Evolutionary conservation across 2,888 invertebrate species (phyloP), one percentile per base, ranked within the genome.

Genomic region (Melikaiella ostensackeni): DNA sequence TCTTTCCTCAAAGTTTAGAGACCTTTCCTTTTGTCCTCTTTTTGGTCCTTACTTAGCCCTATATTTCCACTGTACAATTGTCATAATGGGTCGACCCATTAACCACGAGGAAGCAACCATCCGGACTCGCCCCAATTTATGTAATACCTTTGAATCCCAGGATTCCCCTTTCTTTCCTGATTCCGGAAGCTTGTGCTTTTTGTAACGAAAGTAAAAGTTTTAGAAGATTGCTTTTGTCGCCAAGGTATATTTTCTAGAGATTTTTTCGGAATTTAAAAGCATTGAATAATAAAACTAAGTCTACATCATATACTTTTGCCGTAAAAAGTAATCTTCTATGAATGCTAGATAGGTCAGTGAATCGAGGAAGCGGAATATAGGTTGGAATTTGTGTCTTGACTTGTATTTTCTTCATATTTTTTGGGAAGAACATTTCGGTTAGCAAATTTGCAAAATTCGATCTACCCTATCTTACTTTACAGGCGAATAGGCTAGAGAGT

Each of bases 41-140:
- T 75, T 57, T 73, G 42, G 38, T 77, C 78, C 81, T 85, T 79
- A 80, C 79, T 82, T 77, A 81, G 77, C 80, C 84, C 80, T 82
- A 83, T 84, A 83, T 84, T 83, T 86, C 83, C 79, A 78, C 74
- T 46, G 77, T 81, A 82, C 83, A 86, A 86, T 87, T 85, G 85
- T 87, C 84, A 88, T 87, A 88, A 88, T 87, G 86, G 82, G 81
- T 82, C 78, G 80, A 79, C 59, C 82, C 83, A 84, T 86, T 86
- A 87, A 79, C 62, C 73, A 74, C 78, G 77, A 75, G 75, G 74
- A 59, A 64, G 66, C 73, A 63, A 64, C 24, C 16, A 64, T 79
- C 76, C 77, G 77, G 61, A 75, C 24, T 70, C 24, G 76, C 75
- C 77, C 85, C 87, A 83, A 88, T 88, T 86, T 86, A 86, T 87